Conservation (phyloP, 2,113 vertebrate species). For the Labeo rohita region DNA sequence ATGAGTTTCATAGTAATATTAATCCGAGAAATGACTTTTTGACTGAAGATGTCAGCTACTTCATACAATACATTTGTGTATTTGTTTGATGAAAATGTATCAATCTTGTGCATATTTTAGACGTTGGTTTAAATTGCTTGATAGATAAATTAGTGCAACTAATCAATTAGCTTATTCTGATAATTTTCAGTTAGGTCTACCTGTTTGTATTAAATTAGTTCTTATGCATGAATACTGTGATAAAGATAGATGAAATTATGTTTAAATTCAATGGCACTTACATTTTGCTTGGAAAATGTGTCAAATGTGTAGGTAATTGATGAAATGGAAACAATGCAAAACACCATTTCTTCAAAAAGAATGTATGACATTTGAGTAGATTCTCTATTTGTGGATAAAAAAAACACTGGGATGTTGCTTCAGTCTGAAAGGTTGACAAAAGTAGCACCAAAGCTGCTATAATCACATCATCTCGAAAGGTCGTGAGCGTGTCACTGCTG, state of each 20-base stretch:
- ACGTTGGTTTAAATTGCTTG: background rate
- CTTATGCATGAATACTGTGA: background rate
- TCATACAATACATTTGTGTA: background rate
- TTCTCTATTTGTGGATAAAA: background rate
- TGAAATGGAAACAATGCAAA: background rate
- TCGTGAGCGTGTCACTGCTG: slow-evolving; percentile 7
- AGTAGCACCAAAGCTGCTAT: slow-evolving; percentile 56
- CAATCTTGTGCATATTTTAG: background rate
- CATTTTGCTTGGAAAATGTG: background rate
- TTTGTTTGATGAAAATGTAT: background rate
- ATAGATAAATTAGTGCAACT: background rate
- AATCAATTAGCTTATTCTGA: background rate
- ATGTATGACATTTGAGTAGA: background rate
- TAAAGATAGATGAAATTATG: background rate
- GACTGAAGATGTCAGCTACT: background rate
- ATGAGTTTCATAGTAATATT: background rate
- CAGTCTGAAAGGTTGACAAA: background rate
- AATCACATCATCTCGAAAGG: slow-evolving; percentile 30
- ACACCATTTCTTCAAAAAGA: background rate
- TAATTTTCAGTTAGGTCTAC: background rate
- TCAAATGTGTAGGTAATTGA: background rate
- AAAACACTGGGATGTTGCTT: background rate
- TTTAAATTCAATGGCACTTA: too few species aligned
- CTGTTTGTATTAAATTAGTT: background rate
- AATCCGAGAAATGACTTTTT: background rate